These are phyloP conservation scores for Rhizomys pruinosus DNA, from an alignment of 2,113 vertebrate genomes.

Conservation along the genomic window DNA sequence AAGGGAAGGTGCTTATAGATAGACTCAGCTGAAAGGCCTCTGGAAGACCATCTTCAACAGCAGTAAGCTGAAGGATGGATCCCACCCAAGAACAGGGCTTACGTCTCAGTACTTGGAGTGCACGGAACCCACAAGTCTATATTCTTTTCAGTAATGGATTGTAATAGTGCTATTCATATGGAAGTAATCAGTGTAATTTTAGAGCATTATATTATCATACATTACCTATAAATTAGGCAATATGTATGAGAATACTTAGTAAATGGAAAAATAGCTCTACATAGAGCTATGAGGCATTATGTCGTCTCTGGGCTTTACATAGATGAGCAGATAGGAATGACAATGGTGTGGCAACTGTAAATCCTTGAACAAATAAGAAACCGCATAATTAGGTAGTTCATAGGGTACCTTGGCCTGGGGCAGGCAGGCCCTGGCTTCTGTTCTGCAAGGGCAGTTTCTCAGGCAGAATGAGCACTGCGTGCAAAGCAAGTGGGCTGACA, in stretches of 20 bases:
- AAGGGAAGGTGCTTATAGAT: neutral
- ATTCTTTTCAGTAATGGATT: slow-evolving; percentile 18
- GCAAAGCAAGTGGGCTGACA: slow-evolving; percentile 45
- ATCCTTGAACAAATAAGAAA: slow-evolving; percentile 27
- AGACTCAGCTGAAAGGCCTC: neutral
- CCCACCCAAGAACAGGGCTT: neutral
- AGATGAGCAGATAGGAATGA: neutral
- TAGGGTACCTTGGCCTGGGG: neutral
- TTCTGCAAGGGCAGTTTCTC: neutral
- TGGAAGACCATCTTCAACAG: neutral
- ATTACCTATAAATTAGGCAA: slow-evolving; percentile 73
- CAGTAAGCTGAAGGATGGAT: neutral
- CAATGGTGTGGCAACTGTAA: slow-evolving; percentile 40
- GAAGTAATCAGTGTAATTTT: slow-evolving; percentile 49
- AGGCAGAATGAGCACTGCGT: neutral
- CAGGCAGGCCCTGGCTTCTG: neutral
- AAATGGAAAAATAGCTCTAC: slow-evolving; percentile 48
- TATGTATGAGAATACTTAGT: slow-evolving; percentile 53
- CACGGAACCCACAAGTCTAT: neutral
- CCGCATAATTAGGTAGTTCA: neutral
- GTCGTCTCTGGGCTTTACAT: slow-evolving; percentile 47
- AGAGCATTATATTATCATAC: slow-evolving; percentile 40
- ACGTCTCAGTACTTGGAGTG: rapidly evolving
- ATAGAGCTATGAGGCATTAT: slow-evolving; percentile 45
- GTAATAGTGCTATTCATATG: slow-evolving; percentile 41